Base-by-base conservation (phyloP, 2,888 invertebrate species). In the Nycteola revayana region DNA sequence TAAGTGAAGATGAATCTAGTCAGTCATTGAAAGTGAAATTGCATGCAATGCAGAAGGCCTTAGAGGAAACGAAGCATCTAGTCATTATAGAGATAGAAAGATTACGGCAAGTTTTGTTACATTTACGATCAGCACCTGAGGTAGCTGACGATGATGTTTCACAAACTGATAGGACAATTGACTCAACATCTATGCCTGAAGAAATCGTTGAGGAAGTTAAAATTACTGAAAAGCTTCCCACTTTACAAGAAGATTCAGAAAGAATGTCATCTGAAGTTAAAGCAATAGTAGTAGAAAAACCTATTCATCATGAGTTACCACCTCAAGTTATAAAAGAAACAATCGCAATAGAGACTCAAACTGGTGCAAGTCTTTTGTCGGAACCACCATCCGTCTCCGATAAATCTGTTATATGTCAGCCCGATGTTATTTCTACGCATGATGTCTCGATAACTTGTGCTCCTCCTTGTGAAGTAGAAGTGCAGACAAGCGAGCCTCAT, bases 171-270 rank as follows among this genome's bases (percentile, higher is more conserved):
- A 83, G 90, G 46, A 93, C 93, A 3, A 90, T 94, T 27, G 93
- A 93, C 72, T 93, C 93, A 0, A 90, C 90, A 27, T 92, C 93
- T 32, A 93, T 94, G 92, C 93, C 93, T 1, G 92, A 93, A 69
- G 93, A 94, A 75, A 90, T 93, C 58, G 87, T 90, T 9, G 74
- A 78, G 14, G 65, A 69, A 38, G 46, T 62, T 17, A 46, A 38
- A 14, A 41, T 42, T 6, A 28, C 37, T 20, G 57, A 49, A 25
- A 55, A 60, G 38, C 36, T 43, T 22, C 36, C 43, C 6, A 35
- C 46, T 9, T 25, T 47, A 25, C 25, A 36, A 25, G 33, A 28
- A 32, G 10, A 23, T 0, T 50, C 48, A 55, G 66, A 52, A 58
- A 73, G 57, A 54, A 36, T 14, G 47, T 49, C 44, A 46, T 48